Evolutionary conservation across 1,140 invertebrate genomes (phyloP), one percentile per base, ranked within the genome.

Genomic region (Camponotus floridanus): DNA sequence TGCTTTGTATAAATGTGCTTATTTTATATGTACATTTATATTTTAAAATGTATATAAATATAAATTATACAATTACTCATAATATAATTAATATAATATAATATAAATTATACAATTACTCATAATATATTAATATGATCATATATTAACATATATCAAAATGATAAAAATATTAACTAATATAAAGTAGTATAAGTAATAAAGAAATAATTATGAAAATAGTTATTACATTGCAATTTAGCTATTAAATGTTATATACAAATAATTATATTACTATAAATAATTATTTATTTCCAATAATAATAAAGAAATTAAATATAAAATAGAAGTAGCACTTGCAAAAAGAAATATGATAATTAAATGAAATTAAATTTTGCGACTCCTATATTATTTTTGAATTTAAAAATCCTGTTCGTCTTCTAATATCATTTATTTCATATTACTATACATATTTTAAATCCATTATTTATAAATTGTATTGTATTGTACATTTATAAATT

Each of bases 381-480:
- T 26, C 26, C 26, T 26, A 26, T 26, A 1, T n/a, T 11, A 0
- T 3, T 48, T 26, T 45, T 68, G 26, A 15, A 68, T 26, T 45
- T 45, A 48, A 26, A 45, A 21, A 45, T 68, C 2, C 42, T 26
- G 5, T 67, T 13, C 9, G 21, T 18, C 33, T 11, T 67, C 39
- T 65, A n/a, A 1, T 45, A 67, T 2, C 9, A 26, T 68, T 68
- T 48, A 64, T 48, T 48, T 31, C 6, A 33, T 70, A 76, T 18
- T 61, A 42, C 7, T 76, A n/a, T 57, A 39, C n/a, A 76, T 61
- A 51, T 51, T 51, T 51, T 76, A 42, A 59, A 76, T 59, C 3
- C n/a, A 0, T 36, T 36, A 31, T 61, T 51, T 76, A 31, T 26
- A 76, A 76, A 61, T 42, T 62, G 33, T 15, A 76, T 51, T 76